Evolutionary conservation across 2,888 invertebrate genomes (phyloP).

Genomic region (Ormyrus rosae): DNA sequence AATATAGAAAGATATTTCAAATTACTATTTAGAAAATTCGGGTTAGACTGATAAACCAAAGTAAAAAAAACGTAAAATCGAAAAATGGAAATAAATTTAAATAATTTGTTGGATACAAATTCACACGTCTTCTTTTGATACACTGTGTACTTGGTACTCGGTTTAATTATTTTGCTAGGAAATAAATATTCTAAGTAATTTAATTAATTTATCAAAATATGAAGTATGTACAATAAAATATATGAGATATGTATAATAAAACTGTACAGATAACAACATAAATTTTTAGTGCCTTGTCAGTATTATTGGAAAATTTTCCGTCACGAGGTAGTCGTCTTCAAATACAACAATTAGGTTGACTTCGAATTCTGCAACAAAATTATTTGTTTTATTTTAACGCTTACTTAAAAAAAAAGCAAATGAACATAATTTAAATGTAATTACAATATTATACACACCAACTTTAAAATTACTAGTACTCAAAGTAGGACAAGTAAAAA

Average conservation of each 20-base stretch:
- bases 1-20: constrained; percentile 81
- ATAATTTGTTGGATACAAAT: constrained; percentile 43
- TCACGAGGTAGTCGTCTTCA: constrained; percentile 93
- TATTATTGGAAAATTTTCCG: constrained; percentile 94
- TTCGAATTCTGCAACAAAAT: constrained; percentile 89
- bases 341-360: constrained; percentile 94
- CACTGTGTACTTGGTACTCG: constrained; percentile 35
- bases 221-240: constrained; percentile 49
- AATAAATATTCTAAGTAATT: constrained; percentile 53
- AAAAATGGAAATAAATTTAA: constrained; percentile 34
- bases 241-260: constrained; percentile 47
- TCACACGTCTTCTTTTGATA: constrained; percentile 47
- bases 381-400: not conserved
- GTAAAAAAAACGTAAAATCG: constrained; percentile 32
- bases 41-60: constrained; percentile 63
- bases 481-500: constrained; percentile 96
- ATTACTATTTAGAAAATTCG: constrained; percentile 75
- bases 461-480: constrained; percentile 95
- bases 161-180: constrained; percentile 41
- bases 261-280: constrained; percentile 47
- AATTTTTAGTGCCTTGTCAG: constrained; percentile 76
- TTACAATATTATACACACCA: constrained; percentile 78
- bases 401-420: not conserved
- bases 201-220: constrained; percentile 54
- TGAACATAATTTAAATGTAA: constrained; percentile 12